A percentile compares a stretch with the other conserved stretches of the same genome.
phyloP scores from a whole-genome alignment of 35 echinoderm and acorn worm genomes.

The Lytechinus pictus region DNA sequence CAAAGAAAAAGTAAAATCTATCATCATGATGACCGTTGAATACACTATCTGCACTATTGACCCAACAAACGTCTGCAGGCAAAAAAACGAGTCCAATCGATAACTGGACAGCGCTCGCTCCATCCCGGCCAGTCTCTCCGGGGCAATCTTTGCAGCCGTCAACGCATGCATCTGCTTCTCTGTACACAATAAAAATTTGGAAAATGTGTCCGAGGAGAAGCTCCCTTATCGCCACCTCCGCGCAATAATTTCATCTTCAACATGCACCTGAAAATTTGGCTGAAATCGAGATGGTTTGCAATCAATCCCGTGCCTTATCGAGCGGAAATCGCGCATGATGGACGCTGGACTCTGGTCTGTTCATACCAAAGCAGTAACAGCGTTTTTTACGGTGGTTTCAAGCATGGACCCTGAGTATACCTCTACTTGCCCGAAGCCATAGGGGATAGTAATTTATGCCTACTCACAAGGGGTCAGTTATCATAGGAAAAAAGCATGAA shows the following conservation, averaged over 20 bases:
- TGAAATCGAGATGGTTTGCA: not conserved
- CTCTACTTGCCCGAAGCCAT: not conserved
- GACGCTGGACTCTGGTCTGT: not conserved
- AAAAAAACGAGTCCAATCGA: not conserved
- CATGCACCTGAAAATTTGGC: constrained; percentile 10
- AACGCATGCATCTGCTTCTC: not conserved
- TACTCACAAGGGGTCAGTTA: too few species aligned
- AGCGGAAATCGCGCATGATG: not conserved
- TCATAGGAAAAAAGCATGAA: too few species aligned
- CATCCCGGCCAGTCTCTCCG: not conserved
- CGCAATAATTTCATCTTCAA: not conserved
- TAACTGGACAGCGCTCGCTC: not conserved
- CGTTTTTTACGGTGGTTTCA: not conserved
- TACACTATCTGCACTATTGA: not conserved
- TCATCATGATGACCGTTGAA: not conserved
- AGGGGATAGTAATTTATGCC: too few species aligned
- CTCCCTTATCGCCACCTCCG: not conserved
- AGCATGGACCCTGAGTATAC: too few species aligned
- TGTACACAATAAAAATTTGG: not conserved
- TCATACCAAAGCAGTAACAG: not conserved
- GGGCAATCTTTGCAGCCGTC: not conserved
- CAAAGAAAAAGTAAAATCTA: not conserved
- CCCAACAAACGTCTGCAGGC: not conserved
- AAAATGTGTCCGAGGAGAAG: not conserved
- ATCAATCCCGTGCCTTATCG: not conserved